Evolutionary conservation across 2,113 vertebrate genomes (phyloP).

Genomic region (Chloropsis cyanopogon): DNA sequence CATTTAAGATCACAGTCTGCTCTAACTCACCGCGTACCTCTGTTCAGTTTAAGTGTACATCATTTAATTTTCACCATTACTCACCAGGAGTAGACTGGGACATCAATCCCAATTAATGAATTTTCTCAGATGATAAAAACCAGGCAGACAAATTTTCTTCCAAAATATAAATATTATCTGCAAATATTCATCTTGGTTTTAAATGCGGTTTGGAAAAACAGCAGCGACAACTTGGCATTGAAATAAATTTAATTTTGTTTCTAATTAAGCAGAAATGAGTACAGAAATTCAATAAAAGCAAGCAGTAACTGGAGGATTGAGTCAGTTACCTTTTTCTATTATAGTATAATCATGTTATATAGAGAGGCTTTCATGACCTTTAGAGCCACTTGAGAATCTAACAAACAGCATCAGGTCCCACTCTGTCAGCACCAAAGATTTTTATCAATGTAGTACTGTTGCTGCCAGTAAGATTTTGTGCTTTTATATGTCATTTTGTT

Average conservation of each 20-base stretch:
- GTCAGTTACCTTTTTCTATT: slow-evolving; percentile 5
- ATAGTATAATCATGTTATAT: background rate
- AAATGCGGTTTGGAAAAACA: background rate
- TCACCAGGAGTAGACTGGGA: background rate
- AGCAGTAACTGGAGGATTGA: background rate
- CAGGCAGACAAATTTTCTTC: background rate
- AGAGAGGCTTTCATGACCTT: slow-evolving; percentile 19
- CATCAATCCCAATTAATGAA: background rate
- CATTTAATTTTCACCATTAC: background rate
- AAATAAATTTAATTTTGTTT: slow-evolving; percentile 20
- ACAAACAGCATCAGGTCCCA: background rate
- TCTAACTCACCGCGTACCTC: background rate
- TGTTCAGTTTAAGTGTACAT: background rate
- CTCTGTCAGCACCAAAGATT: slow-evolving; percentile 28
- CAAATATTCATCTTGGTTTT: background rate
- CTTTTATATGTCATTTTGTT: background rate
- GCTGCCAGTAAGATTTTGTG: background rate
- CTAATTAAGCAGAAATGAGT: slow-evolving; percentile 26
- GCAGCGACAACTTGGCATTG: background rate
- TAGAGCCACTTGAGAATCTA: slow-evolving; percentile 12
- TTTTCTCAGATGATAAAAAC: background rate
- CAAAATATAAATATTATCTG: background rate
- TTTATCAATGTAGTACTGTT: background rate
- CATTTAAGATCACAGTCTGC: background rate
- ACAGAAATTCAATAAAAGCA: slow-evolving; percentile 29